Evolutionary conservation across 2,888 invertebrate genomes (phyloP), one percentile per base, ranked within the genome.

Genomic region (Cinara cedri): DNA sequence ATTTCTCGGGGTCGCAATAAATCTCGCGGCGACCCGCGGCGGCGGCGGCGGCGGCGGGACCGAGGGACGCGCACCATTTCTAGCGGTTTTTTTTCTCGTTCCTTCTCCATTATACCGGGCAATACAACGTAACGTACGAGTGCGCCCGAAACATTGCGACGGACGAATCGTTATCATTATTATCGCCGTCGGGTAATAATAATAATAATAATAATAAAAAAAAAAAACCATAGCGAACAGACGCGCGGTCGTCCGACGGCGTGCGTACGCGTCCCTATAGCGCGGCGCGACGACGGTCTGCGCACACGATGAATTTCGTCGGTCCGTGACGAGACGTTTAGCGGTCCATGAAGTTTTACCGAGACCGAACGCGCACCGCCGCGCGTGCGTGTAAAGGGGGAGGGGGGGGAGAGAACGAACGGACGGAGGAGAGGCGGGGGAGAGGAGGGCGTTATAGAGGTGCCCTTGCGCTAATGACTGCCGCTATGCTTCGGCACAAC

Each of bases 391-490:
- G 44, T 6, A 11, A 11, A 0, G 16, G 19, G 3, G 1, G 51
- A 0, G 46, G 13, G 60, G 26, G 14, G 66, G 57, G 57, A 34
- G 34, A n/a, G n/a, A 54, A 19, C 62, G 34, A 34, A n/a, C n/a
- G 34, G 0, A 13, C 3, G 9, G 34, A 2, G 1, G 26, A 13
- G 46, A 1, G 10, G 51, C 11, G 34, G 13, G 16, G 54, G 13
- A 3, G n/a, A 9, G 13, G 19, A 6, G 26, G n/a, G n/a, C 42
- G 11, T n/a, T 44, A 70, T 78, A 70, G 57, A 62, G 68, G 78
- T 78, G 68, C 68, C 68, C 70, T 57, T 70, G 78, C 60, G 78
- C 78, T 78, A 78, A 78, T 78, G 78, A 78, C 78, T 62, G 76
- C n/a, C 16, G 19, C 9, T 34, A 34, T 34, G 34, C 34, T 34